These are phyloP conservation scores for Danaus plexippus DNA, from an alignment of 1,140 invertebrate genomes.

Conservation along the genomic window DNA sequence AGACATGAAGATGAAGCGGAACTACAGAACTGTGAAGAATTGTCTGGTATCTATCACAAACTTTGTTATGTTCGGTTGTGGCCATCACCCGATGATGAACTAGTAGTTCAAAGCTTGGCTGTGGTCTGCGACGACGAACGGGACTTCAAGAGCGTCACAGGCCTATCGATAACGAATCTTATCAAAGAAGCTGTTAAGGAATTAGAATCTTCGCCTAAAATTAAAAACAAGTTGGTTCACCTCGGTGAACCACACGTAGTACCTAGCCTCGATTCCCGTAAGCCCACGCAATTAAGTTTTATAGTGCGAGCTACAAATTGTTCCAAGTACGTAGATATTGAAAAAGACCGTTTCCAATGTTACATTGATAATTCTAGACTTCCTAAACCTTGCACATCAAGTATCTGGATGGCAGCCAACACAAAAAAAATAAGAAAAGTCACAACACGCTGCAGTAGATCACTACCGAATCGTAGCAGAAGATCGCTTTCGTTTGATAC, in stretches of 20 bases:
- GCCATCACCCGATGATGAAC: conserved; percentile 44
- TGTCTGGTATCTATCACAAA: conserved; percentile 41
- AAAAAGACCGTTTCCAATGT: conserved; percentile 26
- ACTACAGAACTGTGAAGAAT: conserved; percentile 38
- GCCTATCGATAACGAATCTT: conserved; percentile 32
- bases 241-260: conserved; percentile 37
- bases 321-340: conserved; percentile 33
- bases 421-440: conserved; percentile 33
- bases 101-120: conserved; percentile 31
- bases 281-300: conserved; percentile 39
- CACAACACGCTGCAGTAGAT: conserved; percentile 23
- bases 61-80: conserved; percentile 41
- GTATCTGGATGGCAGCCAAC: conserved; percentile 34
- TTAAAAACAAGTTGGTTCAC: conserved; percentile 36
- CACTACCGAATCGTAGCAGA: conserved; percentile 21
- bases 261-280: conserved; percentile 36
- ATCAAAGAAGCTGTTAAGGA: conserved; percentile 30
- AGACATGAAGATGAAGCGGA: conserved; percentile 28
- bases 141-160: conserved; percentile 33
- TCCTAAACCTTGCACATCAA: conserved; percentile 34
- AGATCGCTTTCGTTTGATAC: conserved; percentile 25
- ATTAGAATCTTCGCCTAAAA: conserved; percentile 32
- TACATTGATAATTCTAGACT: conserved; percentile 26
- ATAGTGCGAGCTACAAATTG: conserved; percentile 41
- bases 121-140: conserved; percentile 46